These are phyloP conservation scores for Caenorhabditis sulstoni DNA, from an alignment of 2,888 invertebrate genomes.

Conservation along the genomic window DNA sequence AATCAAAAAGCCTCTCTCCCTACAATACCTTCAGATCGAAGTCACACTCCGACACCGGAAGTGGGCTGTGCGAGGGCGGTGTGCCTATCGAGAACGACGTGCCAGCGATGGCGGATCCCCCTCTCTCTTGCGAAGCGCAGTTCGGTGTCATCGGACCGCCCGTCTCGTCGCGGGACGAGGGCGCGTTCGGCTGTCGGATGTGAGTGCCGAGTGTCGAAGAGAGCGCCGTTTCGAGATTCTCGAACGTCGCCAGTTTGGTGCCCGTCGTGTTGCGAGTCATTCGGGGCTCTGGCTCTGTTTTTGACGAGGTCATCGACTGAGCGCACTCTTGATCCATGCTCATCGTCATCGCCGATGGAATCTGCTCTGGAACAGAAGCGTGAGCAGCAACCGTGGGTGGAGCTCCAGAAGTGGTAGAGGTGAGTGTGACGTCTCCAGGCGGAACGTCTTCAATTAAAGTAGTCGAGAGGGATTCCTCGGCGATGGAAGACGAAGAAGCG, in stretches of 20 bases:
- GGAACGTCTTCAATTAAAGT: constrained; percentile 31
- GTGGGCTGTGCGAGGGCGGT: constrained; percentile 63
- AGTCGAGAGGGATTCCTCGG: constrained; percentile 10
- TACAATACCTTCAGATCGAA: constrained; percentile 59
- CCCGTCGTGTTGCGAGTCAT: constrained; percentile 55
- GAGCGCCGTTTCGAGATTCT: constrained; percentile 68
- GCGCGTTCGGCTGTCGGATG: constrained; percentile 55
- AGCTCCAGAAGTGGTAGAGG: not conserved
- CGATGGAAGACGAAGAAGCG: constrained; percentile 7
- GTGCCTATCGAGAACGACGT: constrained; percentile 66
- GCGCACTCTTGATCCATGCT: constrained; percentile 51
- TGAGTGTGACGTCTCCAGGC: constrained; percentile 17
- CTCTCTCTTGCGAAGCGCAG: constrained; percentile 17
- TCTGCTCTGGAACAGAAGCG: constrained; percentile 4
- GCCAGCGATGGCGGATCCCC: not conserved
- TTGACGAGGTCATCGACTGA: constrained; percentile 58
- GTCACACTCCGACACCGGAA: constrained; percentile 65
- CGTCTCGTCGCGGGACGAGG: constrained; percentile 57
- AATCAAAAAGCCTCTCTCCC: not conserved
- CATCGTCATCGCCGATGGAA: constrained; percentile 31
- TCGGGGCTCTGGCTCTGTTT: constrained; percentile 38
- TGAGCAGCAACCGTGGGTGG: too few relatives aligned
- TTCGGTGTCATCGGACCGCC: constrained; percentile 47
- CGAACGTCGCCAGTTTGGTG: constrained; percentile 64
- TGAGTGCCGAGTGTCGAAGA: constrained; percentile 69